Base-by-base conservation (phyloP, 2,113 vertebrate species). In the Bostrychus sinensis region DNA sequence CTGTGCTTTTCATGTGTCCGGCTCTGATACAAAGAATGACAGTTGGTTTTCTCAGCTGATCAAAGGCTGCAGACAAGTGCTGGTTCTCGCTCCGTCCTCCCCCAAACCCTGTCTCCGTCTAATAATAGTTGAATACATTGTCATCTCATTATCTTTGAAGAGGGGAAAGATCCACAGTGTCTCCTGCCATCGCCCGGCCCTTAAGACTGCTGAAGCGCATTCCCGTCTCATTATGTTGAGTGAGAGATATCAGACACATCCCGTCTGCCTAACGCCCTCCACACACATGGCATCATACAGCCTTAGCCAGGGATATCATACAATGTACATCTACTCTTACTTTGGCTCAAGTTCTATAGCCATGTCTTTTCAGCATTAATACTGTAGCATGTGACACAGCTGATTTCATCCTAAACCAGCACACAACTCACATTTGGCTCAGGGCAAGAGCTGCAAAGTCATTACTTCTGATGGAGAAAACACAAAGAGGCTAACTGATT, bases 91-190 rank as follows among this genome's bases (percentile, higher is more conserved):
- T 50, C 79, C 25, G 5, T 20, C 68, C 9, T 16, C 60, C 68
- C 69, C 43, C 32, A 32, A 78, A 65, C 72, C 62, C 72, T 46
- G 70, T 78, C 82, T 86, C 81, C 56, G 48, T 80, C 81, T 88
- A 89, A 89, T 86, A 84, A 88, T 84, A 88, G 84, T 86, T 85
- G 88, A 91, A 91, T 89, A 81, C 78, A 89, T 88, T 89, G 88
- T 87, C 85, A 88, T 89, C 88, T 91, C 88, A 88, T 91, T 89
- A 91, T 91, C 88, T 89, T 89, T 88, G 85, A 89, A 89, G 88
- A 87, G 81, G 72, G 67, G 75, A 84, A 62, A 75, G 80, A 85
- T 86, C 79, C 86, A 77, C 85, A 66, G 81, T 14, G 87, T 91
- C 85, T 89, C 83, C 75, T 70, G 82, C 84, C 89, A 84, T 89